These are phyloP conservation scores for Dermolepida albohirtum DNA, from an alignment of 2,888 invertebrate genomes.

Conservation along the genomic window DNA sequence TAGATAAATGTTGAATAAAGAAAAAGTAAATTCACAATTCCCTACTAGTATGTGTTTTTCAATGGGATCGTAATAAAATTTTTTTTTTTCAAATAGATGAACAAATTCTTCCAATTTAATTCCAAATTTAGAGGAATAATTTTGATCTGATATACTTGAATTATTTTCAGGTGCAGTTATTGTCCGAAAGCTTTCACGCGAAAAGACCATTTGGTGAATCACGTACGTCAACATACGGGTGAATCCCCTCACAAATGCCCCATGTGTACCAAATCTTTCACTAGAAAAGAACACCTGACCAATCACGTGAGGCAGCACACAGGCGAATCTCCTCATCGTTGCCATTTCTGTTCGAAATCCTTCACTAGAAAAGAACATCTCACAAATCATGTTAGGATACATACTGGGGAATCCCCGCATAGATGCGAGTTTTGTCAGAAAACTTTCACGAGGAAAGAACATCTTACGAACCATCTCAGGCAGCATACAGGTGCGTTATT, in stretches of 20 bases:
- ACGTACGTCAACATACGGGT: slow-evolving; percentile 76
- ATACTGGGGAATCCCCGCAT: slow-evolving; percentile 77
- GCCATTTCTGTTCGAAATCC: slow-evolving; percentile 86
- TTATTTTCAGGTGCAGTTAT: slow-evolving; percentile 77
- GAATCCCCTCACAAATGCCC: slow-evolving; percentile 84
- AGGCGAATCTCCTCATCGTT: slow-evolving; percentile 88
- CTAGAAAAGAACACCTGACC: slow-evolving; percentile 83
- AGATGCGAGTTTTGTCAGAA: slow-evolving; percentile 78
- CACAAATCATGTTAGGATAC: slow-evolving; percentile 81
- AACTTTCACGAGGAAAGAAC: slow-evolving; percentile 79
- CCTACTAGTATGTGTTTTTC: too few species aligned
- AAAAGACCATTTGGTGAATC: slow-evolving; percentile 84
- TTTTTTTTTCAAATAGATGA: too few species aligned
- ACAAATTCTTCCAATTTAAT: too few species aligned
- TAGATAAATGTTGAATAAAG: too few species aligned
- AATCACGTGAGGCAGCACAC: slow-evolving; percentile 90
- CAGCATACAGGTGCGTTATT: slow-evolving; percentile 70
- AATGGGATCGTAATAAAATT: too few species aligned
- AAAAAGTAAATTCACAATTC: too few species aligned
- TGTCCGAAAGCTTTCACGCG: slow-evolving; percentile 88
- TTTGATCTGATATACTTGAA: too few species aligned
- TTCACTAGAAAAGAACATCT: slow-evolving; percentile 89
- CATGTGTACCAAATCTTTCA: slow-evolving; percentile 83
- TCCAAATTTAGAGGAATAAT: too few species aligned
- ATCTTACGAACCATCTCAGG: slow-evolving; percentile 77